Percentiles rank a stretch among this genome's conserved stretches.
Conservation (phyloP, 2,888 invertebrate species). For the Pseudanteris insignis region DNA sequence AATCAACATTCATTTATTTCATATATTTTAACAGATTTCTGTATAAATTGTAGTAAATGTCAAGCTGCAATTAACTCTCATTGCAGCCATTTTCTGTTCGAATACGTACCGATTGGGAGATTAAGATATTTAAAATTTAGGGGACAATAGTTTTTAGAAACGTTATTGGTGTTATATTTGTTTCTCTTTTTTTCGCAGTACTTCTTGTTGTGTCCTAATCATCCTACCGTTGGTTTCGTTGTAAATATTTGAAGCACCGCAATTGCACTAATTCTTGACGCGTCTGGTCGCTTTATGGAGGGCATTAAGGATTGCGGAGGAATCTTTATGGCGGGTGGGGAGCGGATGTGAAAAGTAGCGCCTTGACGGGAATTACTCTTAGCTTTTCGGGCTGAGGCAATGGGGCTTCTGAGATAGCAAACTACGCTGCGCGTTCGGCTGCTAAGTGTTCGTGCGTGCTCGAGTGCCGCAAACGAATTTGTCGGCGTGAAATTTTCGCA, state of each 20-base stretch:
- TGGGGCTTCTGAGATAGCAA: slow-evolving; percentile 22
- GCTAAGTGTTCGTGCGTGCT: slow-evolving; percentile 39
- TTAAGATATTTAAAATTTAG: too few species aligned
- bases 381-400: slow-evolving; percentile 34
- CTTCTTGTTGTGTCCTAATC: slow-evolving; percentile 5
- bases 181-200: too few species aligned
- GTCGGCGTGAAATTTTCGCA: slow-evolving; percentile 30
- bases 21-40: too few species aligned
- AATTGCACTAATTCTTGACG: slow-evolving; percentile 39
- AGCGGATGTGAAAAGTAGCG: slow-evolving; percentile 30
- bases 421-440: slow-evolving; percentile 18
- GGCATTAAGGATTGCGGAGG: slow-evolving; percentile 39
- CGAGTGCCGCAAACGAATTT: slow-evolving; percentile 30
- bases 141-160: too few species aligned
- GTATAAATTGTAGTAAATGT: too few species aligned
- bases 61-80: too few species aligned
- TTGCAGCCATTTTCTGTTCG: too few species aligned
- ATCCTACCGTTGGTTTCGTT: slow-evolving; percentile 19
- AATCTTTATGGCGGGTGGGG: slow-evolving; percentile 32
- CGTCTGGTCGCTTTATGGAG: slow-evolving; percentile 27
- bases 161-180: too few species aligned
- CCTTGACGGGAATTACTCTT: slow-evolving; percentile 40
- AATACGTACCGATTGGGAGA: too few species aligned
- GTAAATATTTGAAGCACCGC: slow-evolving; percentile 43
- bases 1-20: too few species aligned